Base-by-base conservation (phyloP, 2,888 invertebrate genomes). In the Bombylius major region DNA sequence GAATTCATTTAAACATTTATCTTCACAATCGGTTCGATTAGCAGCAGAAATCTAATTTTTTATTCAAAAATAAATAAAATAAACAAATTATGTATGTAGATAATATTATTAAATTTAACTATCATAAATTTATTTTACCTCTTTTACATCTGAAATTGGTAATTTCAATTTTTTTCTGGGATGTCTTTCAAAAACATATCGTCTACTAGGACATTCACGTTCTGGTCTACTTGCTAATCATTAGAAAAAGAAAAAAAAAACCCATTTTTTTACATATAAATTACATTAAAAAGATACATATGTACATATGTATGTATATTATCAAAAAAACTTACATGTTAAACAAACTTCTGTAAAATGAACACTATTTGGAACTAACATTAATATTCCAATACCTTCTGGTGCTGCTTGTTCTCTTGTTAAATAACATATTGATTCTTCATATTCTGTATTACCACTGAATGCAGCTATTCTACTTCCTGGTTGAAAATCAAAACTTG, bases 341-440 rank as follows among this genome's bases (percentile, higher is more conserved):
- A 92, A 78, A 71, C 92, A 92, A 58, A 92, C 86, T 79, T 92
- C 92, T 55, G 88, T 89, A 70, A 91, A 92, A 69, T 92, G 91
- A 5, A 91, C 89, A 66, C 89, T 89, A 64, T 91, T 91, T 1
- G 90, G 90, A 9, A 90, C 89, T 56, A 89, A 79, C 82, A 91
- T 89, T n/a, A 92, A 78, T 61, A 86, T 87, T 44, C 91, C 92
- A 50, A 90, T 87, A 47, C 92, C 92, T 74, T 93, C 92, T 0
- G 92, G 91, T 53, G 85, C 83, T 0, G 90, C 87, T 65, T 89
- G 89, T 70, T 92, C 91, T 44, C 88, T 78, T 0, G 90, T 89
- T 60, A 93, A 73, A 69, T 89, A 91, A 68, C 92, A 92, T 14
- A 87, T 86, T 12, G 90, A 90, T 68, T 92, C 91, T 67, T 92